Conservation (phyloP, 1,140 invertebrate genomes). For the Lanistes nyassanus region DNA sequence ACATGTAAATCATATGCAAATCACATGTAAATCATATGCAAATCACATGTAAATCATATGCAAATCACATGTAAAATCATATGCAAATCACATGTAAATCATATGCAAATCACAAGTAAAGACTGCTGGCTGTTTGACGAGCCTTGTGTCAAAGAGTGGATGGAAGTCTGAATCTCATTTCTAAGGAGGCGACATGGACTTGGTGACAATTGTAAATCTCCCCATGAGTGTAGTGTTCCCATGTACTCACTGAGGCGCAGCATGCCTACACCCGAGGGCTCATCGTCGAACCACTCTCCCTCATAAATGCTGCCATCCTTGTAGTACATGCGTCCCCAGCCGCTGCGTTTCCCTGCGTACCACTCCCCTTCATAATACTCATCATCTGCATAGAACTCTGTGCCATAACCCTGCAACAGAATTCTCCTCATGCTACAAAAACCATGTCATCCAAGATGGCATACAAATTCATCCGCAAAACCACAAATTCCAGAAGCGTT, state of each 20-base stretch:
- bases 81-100: too few relatives aligned
- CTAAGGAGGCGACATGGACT: background rate
- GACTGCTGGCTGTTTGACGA: too few relatives aligned
- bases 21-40: too few relatives aligned
- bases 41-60: too few relatives aligned
- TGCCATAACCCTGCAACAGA: constrained; percentile 64
- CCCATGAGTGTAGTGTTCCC: background rate
- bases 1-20: too few relatives aligned
- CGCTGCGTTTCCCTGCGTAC: constrained; percentile 66
- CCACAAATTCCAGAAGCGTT: too few relatives aligned
- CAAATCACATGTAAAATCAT: too few relatives aligned
- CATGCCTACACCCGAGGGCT: constrained; percentile 67
- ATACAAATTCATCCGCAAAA: too few relatives aligned
- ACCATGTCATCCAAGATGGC: too few relatives aligned
- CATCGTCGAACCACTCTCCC: constrained; percentile 68
- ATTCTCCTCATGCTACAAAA: too few relatives aligned
- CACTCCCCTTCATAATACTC: constrained; percentile 69
- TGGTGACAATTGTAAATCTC: background rate
- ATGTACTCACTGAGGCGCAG: constrained; percentile 59
- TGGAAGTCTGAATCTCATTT: too few relatives aligned
- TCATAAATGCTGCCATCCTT: constrained; percentile 67
- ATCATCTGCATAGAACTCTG: constrained; percentile 62
- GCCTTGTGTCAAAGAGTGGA: too few relatives aligned
- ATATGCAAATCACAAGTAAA: constrained; percentile 1
- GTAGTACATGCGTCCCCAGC: constrained; percentile 68